phyloP scores from a whole-genome alignment of 2,797 vertebrate genomes.

The Atherinosoma microstoma region DNA sequence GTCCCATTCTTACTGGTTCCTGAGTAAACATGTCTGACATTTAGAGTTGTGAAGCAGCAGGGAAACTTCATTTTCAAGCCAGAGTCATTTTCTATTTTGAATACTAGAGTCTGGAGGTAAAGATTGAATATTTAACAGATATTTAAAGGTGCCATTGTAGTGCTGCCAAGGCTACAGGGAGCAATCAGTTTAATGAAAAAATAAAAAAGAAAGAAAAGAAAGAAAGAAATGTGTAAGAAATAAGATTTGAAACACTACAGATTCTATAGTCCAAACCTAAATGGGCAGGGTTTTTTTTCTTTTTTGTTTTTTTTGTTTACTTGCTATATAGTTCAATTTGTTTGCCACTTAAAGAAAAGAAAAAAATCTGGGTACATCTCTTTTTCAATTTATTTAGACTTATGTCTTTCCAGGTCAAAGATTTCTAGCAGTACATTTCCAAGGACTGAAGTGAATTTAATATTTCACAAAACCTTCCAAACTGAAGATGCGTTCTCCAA shows the following conservation, averaged over 20 bases:
- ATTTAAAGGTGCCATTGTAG: background rate
- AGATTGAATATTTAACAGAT: background rate
- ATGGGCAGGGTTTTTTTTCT: too few relatives aligned
- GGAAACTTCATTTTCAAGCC: constrained; percentile 15
- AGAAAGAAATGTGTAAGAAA: background rate
- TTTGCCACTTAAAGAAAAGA: background rate
- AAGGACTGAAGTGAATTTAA: background rate
- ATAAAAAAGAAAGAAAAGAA: background rate
- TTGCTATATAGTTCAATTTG: background rate
- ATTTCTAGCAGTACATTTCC: background rate
- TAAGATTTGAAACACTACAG: background rate
- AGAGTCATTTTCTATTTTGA: constrained; percentile 8
- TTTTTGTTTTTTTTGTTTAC: background rate
- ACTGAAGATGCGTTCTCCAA: constrained; percentile 98
- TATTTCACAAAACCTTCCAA: constrained; percentile 88
- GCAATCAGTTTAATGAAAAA: background rate
- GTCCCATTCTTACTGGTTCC: constrained; percentile 98
- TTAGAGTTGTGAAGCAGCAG: constrained; percentile 33
- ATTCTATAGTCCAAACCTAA: background rate
- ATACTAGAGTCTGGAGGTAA: background rate
- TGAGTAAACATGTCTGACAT: constrained; percentile 75
- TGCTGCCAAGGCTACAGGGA: background rate
- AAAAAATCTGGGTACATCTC: background rate
- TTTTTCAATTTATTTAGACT: background rate
- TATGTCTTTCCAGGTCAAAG: background rate